Evolutionary conservation across 2,113 vertebrate genomes (phyloP), one percentile per base, ranked within the genome.

Genomic region (Oreamnos americanus): DNA sequence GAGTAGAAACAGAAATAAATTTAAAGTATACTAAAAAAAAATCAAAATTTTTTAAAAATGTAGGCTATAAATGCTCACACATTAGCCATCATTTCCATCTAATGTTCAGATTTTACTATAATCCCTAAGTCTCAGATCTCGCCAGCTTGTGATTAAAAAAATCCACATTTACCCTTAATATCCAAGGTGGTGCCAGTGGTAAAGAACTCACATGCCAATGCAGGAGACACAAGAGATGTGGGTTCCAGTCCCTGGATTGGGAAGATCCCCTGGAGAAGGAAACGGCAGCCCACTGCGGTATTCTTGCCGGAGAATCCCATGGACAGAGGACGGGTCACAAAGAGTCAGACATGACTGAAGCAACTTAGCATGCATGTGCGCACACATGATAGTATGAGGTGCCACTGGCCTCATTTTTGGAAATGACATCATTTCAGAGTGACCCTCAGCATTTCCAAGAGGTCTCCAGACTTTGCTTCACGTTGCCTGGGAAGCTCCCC

Each of bases 141-240:
- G 39, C 53, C 26, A 30, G 23, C 11, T 79, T 96, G 82, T 51
- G 67, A 93, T 47, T 81, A 33, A 74, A 89, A 95, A 78, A 89
- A 91, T 23, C 55, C 84, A 93, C 36, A 47, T 33, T 92, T 83
- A 55, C 76, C 43, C 30, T 91, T 91, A 60, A 91, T 91, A 97
- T 60, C 10, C 17, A 90, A 28, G 36, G n/a, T 74, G 19, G 19
- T 74, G 19, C 67, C 21, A 23, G 10, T 74, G 36, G 21, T 74
- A 74, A 74, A 74, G 21, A 74, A 39, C 19, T 39, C 67, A 6
- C 11, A 74, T 74, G 36, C 5, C 36, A 71, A 13, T 39, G 19
- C 19, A 71, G 67, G n/a, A 39, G n/a, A 71, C 19, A 3, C 36
- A 74, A 39, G 67, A 74, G 67, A 74, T 23, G 21, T 0, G 1